phyloP scores from a whole-genome alignment of 2,113 vertebrate genomes.

The Romanogobio albipinnatus region DNA sequence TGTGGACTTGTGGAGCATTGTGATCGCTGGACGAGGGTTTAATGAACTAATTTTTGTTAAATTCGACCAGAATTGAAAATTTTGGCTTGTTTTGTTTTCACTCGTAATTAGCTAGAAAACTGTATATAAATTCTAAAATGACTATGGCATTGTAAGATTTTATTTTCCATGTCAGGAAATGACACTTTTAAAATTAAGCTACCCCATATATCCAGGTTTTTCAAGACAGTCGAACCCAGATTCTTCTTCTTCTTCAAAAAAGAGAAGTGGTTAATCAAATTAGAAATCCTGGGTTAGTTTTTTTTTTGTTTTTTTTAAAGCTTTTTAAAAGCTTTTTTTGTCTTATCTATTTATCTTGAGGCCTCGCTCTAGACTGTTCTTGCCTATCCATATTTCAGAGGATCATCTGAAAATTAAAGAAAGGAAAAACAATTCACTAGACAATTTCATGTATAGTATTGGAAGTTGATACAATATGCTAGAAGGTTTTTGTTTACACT shows the following conservation, averaged over 20 bases:
- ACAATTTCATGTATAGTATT: not conserved
- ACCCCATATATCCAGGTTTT: not conserved
- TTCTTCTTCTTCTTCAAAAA: not conserved
- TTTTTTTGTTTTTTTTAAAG: not conserved
- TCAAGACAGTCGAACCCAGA: not conserved
- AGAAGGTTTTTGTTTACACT: not conserved
- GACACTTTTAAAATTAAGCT: too few relatives aligned
- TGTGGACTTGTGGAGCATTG: too few relatives aligned
- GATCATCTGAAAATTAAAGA: not conserved
- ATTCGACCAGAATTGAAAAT: too few relatives aligned
- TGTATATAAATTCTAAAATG: too few relatives aligned
- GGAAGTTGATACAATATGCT: not conserved
- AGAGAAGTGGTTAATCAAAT: not conserved
- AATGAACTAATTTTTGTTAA: too few relatives aligned
- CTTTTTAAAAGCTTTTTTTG: not conserved
- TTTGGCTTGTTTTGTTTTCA: too few relatives aligned
- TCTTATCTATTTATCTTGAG: not conserved
- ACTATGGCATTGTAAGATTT: too few relatives aligned
- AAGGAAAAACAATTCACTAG: not conserved
- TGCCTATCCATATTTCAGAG: not conserved
- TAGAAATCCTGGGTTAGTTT: not conserved
- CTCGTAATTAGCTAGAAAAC: too few relatives aligned
- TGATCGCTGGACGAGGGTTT: too few relatives aligned
- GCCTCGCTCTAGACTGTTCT: too few relatives aligned
- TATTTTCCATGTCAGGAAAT: too few relatives aligned